Base-by-base conservation (phyloP, 2,797 vertebrate species). In the Hephaestus fuliginosus region DNA sequence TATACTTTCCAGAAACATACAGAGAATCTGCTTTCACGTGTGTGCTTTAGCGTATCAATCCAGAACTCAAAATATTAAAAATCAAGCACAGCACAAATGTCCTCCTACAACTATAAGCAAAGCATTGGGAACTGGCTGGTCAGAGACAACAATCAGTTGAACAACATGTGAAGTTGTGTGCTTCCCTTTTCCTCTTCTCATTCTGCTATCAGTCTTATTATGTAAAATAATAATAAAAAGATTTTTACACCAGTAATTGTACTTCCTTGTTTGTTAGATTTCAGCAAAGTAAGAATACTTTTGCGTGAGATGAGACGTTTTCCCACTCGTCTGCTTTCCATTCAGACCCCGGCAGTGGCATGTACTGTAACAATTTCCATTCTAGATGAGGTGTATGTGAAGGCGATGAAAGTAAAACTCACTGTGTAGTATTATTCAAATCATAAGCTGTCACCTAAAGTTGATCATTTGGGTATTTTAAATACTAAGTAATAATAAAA, bases 281-380 rank as follows among this genome's bases (percentile, higher is more conserved):
- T 80, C 15, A 36, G 2, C 2, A 55, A 12, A 56, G 25, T 15
- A 33, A 3, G 9, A 63, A 17, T 7, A 3, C 25, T 48, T 52
- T 55, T 14, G 20, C 4, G 33, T 1, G 1, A 43, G 33, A 30
- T 63, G 36, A 53, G 0, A n/a, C 22, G 5, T 28, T 65, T 56
- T 69, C 9, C 1, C 22, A 44, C 57, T 14, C 1, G 0, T 25
- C 5, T 61, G 2, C 22, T 87, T 81, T 87, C 62, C 53, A 57
- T 69, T 83, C 65, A 80, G 14, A 51, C 58, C 9, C 1, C 0
- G n/a, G 13, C 39, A 57, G 12, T 33, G 60, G 5, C 39, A 46
- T 51, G 14, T 33, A 33, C 30, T 33, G 30, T 33, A 51, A 73
- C 18, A 17, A 0, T 87, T 89, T 86, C 73, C 33, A 78, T 55